phyloP scores from a whole-genome alignment of 2,113 vertebrate species.

The Pungitius pungitius region DNA sequence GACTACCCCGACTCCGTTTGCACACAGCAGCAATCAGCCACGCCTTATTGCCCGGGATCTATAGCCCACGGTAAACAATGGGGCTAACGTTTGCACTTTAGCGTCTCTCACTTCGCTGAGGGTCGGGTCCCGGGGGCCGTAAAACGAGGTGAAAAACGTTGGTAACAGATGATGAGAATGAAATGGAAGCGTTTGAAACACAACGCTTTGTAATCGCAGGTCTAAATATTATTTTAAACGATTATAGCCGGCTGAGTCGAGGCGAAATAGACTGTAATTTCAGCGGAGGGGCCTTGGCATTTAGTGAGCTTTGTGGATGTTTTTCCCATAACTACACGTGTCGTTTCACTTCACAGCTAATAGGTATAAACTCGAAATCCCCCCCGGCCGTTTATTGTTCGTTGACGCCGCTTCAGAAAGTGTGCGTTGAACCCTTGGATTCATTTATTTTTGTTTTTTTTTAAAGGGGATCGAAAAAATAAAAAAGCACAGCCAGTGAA shows the following conservation, averaged over 20 bases:
- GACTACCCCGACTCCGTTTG: slow-evolving; percentile 52
- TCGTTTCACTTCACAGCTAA: slow-evolving; percentile 26
- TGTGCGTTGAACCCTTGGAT: slow-evolving; percentile 12
- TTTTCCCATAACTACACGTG: slow-evolving; percentile 18
- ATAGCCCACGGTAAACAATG: slow-evolving; percentile 66
- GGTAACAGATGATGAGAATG: background rate
- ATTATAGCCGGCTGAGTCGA: background rate
- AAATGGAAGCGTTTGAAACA: slow-evolving; percentile 1
- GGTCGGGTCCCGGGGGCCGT: slow-evolving; percentile 33
- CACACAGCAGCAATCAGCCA: slow-evolving; percentile 63
- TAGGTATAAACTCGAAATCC: slow-evolving; percentile 25
- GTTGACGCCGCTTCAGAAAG: slow-evolving; percentile 24
- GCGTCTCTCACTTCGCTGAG: slow-evolving; percentile 20
- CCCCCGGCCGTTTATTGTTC: slow-evolving; percentile 16
- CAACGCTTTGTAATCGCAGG: background rate
- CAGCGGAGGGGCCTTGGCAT: background rate
- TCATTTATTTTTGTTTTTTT: slow-evolving; percentile 37
- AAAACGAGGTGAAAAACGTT: background rate
- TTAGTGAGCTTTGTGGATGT: slow-evolving; percentile 4
- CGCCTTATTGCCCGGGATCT: slow-evolving; percentile 61
- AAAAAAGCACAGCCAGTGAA: slow-evolving; percentile 1
- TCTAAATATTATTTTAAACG: slow-evolving; percentile 23
- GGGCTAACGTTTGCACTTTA: slow-evolving; percentile 46
- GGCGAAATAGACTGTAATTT: background rate
- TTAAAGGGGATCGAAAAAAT: background rate